A percentile compares a stretch with the other conserved stretches of the same genome.
Evolutionary conservation across 92 coral and sea anemone genomes (phyloP).

Genomic region (Epizoanthus illoricatus): DNA sequence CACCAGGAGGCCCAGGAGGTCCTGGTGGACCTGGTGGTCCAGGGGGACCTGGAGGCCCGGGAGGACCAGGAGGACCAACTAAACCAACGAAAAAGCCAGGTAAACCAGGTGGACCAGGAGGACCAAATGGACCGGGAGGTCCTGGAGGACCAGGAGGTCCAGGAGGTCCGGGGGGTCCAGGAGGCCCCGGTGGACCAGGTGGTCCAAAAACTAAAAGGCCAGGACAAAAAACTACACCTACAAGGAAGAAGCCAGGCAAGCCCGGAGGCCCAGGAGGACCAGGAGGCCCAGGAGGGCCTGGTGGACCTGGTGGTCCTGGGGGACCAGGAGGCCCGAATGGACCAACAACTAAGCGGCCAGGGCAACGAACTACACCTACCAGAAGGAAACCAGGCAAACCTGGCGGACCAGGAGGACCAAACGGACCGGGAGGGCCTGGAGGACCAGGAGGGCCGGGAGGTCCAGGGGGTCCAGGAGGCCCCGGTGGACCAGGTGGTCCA

Average conservation of each 20-base stretch:
- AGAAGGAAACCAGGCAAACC: constrained; percentile 60
- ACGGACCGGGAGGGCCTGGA: constrained; percentile 75
- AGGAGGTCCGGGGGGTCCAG: constrained; percentile 46
- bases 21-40: no score
- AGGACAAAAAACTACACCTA: constrained; percentile 32
- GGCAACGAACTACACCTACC: neutral
- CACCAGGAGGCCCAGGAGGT: constrained; percentile 61
- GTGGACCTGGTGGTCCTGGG: constrained; percentile 65
- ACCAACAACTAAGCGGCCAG: constrained; percentile 48
- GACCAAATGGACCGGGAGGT: constrained; percentile 65
- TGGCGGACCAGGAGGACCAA: constrained; percentile 63
- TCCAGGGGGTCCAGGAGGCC: constrained; percentile 64
- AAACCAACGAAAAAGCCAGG: constrained; percentile 37
- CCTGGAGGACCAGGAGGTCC: constrained; percentile 69
- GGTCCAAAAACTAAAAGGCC: constrained; percentile 1
- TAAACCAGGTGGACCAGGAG: constrained; percentile 73
- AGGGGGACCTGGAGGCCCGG: no score
- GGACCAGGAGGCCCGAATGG: constrained; percentile 41
- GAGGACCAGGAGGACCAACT: no score
- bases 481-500: constrained; percentile 73
- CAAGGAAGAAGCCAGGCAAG: constrained; percentile 52
- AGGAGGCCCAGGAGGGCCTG: constrained; percentile 67
- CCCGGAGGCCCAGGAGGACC: constrained; percentile 79
- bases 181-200: no score
- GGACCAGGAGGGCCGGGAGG: constrained; percentile 90